Evolutionary conservation across 2,797 vertebrate species (phyloP).

Genomic region (Sarcoramphus papa): DNA sequence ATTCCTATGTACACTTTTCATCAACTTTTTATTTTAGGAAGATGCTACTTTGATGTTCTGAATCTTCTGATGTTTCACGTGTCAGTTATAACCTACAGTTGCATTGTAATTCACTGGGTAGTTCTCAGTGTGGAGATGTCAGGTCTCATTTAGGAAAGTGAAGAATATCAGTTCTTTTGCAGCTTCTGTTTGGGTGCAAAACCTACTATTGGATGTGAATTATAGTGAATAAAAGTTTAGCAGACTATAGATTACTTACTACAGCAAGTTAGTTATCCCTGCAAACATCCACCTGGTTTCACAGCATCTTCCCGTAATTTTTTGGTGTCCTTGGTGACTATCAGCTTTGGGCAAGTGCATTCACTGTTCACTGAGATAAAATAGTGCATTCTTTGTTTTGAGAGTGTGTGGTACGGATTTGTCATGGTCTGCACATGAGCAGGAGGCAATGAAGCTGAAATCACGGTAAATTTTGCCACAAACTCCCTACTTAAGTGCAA

Average conservation of each 20-base stretch:
- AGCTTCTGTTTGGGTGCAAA: background rate
- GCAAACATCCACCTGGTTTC: background rate
- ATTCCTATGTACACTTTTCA: background rate
- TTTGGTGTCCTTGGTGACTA: background rate
- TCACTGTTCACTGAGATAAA: background rate
- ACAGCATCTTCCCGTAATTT: background rate
- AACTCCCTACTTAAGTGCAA: background rate
- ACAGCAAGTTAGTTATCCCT: background rate
- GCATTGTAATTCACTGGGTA: background rate
- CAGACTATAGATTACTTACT: background rate
- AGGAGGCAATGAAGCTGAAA: background rate
- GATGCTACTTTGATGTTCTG: background rate
- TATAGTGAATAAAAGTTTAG: background rate
- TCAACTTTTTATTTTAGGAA: background rate
- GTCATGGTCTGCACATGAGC: background rate
- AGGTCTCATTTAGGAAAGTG: background rate
- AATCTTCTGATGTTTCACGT: background rate
- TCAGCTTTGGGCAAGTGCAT: background rate
- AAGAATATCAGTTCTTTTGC: background rate
- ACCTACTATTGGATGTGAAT: background rate
- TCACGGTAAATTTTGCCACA: background rate
- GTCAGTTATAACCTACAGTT: background rate
- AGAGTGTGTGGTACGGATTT: background rate
- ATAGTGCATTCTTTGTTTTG: background rate
- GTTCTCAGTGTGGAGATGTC: background rate